Base-by-base conservation (phyloP, 1,140 invertebrate genomes). In the Drosophila nannoptera region DNA sequence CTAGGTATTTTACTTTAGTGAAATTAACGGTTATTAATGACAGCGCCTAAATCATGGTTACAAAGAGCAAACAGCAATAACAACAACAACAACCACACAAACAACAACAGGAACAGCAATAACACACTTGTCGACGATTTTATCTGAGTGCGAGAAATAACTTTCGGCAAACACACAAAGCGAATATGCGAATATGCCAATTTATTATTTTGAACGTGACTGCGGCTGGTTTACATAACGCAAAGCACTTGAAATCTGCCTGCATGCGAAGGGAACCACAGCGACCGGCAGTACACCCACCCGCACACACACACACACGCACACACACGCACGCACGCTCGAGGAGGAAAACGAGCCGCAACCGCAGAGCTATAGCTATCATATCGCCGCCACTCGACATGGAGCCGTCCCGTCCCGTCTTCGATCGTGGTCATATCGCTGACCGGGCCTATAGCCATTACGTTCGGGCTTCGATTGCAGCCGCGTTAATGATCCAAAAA, bases 171-270 rank as follows among this genome's bases (percentile, higher is more conserved):
- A 53, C 35, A 45, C 54, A 71, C 42, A 71, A 65, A 66, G 22
- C 22, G 22, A 22, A 22, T 22, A 22, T 22, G 22, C 22, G 22
- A 22, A 22, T 22, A 22, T 72, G 56, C 38, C 65, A 72, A 64
- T 73, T 69, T 73, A 69, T 73, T 73, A 69, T 60, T 72, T 73
- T 53, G 61, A 76, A 84, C 81, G 80, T 84, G 80, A 83, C 70
- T 74, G 62, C 67, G 62, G 67, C 49, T 70, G 71, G 81, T 86
- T 84, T 84, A 84, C 81, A 84, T 84, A 86, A 81, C 48, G 40
- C 45, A 59, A 49, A 69, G 69, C 64, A 86, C 77, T 84, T 84
- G 77, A 81, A 83, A 82, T 78, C 75, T 83, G 71, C 59, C 59
- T 64, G 64, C 36, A 66, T 35, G 46, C 38, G 42, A 29, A 33